Percentiles rank a stretch among this genome's conserved stretches.
These are phyloP conservation scores for Phalacrocorax brasilianus DNA, from an alignment of 2,113 vertebrate species.

Conservation along the genomic window DNA sequence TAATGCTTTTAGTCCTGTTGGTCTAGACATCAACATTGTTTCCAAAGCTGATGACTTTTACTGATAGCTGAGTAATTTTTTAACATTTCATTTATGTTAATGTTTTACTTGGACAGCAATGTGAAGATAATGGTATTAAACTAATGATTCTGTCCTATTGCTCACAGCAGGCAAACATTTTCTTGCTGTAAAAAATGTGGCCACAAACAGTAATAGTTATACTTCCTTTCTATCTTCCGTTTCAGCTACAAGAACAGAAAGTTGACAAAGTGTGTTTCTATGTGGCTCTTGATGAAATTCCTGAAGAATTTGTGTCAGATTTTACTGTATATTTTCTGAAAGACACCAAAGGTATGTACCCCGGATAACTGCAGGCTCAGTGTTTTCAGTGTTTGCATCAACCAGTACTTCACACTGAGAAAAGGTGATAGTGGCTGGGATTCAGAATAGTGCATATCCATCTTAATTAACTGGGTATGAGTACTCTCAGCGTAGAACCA, in stretches of 20 bases:
- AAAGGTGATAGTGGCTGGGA: not conserved
- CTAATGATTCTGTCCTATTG: not conserved
- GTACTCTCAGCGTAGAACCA: not conserved
- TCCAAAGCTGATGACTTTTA: not conserved
- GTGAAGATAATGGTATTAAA: not conserved
- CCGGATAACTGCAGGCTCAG: not conserved
- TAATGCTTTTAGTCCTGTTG: not conserved
- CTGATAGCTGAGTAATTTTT: not conserved
- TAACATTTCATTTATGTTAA: not conserved
- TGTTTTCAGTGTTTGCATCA: not conserved
- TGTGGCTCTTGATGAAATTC: constrained; percentile 70
- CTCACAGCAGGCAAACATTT: not conserved
- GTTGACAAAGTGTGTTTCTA: constrained; percentile 72
- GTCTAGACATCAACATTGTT: not conserved
- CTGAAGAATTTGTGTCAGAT: constrained; percentile 75
- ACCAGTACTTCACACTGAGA: not conserved
- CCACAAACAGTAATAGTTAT: not conserved
- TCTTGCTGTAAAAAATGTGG: not conserved
- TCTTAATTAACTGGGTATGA: not conserved
- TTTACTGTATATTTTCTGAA: constrained; percentile 83
- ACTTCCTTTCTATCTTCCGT: not conserved
- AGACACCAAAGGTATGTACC: constrained; percentile 78
- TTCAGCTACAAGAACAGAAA: constrained; percentile 72
- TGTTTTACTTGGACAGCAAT: not conserved
- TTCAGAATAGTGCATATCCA: not conserved